phyloP scores from a whole-genome alignment of 2,797 vertebrate species.

The Halcyon leucocephala region DNA sequence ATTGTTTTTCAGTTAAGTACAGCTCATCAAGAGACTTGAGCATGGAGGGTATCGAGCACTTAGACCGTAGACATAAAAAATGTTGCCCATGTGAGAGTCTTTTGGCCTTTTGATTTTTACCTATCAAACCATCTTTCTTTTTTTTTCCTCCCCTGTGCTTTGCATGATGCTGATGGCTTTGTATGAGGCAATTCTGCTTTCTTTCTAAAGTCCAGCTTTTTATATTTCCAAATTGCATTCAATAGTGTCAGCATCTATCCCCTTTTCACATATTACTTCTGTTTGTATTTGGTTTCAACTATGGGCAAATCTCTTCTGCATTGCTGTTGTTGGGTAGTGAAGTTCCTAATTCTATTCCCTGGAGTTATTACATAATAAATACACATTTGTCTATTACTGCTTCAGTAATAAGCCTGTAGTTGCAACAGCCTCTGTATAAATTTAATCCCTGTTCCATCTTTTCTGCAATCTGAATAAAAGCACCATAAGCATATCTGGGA shows the following conservation, averaged over 20 bases:
- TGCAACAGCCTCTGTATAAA: neutral
- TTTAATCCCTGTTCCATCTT: neutral
- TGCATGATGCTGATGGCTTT: neutral
- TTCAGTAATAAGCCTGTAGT: neutral
- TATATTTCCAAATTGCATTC: neutral
- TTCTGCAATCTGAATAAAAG: neutral
- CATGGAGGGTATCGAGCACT: neutral
- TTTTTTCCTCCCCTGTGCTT: neutral
- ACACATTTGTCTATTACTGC: neutral
- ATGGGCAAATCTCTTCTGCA: neutral
- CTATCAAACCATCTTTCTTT: neutral
- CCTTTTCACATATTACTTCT: neutral
- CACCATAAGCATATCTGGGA: neutral
- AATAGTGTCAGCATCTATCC: neutral
- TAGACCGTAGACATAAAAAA: neutral
- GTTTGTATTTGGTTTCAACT: neutral
- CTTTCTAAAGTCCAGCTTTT: neutral
- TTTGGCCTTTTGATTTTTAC: slow-evolving; percentile 10
- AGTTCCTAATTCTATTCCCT: neutral
- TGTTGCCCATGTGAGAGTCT: neutral
- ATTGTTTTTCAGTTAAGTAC: slow-evolving; percentile 40
- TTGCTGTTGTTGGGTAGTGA: neutral
- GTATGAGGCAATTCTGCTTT: neutral
- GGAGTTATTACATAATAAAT: neutral
- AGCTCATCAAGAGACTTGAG: neutral